phyloP scores from a whole-genome alignment of 2,888 invertebrate genomes.

The Fragum sueziense region DNA sequence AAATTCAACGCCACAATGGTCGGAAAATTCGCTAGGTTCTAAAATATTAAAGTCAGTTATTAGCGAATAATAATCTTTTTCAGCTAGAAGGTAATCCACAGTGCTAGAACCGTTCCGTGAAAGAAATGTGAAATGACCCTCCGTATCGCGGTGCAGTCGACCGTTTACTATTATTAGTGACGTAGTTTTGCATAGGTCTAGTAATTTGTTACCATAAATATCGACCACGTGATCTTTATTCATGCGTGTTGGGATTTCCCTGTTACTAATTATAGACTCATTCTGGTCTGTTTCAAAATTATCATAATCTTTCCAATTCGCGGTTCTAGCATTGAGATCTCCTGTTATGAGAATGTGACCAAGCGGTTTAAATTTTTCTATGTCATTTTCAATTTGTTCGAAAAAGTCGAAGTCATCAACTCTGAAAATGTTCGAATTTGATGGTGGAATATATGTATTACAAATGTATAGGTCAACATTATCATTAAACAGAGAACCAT shows the following conservation, averaged over 20 bases:
- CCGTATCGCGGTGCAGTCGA: neutral
- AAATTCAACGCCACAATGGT: neutral
- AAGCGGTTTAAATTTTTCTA: neutral
- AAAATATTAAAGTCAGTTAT: neutral
- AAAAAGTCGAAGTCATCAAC: conserved; percentile 8
- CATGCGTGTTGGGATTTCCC: neutral
- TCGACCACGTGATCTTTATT: conserved; percentile 2
- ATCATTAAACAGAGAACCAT: neutral
- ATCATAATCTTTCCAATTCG: neutral
- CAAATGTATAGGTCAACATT: conserved; percentile 4
- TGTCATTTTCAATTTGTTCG: neutral
- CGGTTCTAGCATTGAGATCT: neutral
- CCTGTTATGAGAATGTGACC: neutral
- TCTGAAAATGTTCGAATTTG: neutral
- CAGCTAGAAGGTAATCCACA: neutral
- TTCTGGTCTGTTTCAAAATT: neutral
- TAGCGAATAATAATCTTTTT: neutral
- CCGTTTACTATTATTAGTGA: conserved; percentile 3
- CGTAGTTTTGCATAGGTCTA: neutral
- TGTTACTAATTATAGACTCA: too few relatives aligned
- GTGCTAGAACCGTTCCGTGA: neutral
- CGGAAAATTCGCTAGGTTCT: neutral
- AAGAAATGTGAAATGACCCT: conserved; percentile 8
- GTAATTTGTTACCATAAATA: neutral
- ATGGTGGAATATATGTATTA: neutral